Percentiles rank a stretch among this genome's conserved stretches.
These are phyloP conservation scores for Darevskia mixta DNA, from an alignment of 2,797 vertebrate genomes.

Conservation along the genomic window DNA sequence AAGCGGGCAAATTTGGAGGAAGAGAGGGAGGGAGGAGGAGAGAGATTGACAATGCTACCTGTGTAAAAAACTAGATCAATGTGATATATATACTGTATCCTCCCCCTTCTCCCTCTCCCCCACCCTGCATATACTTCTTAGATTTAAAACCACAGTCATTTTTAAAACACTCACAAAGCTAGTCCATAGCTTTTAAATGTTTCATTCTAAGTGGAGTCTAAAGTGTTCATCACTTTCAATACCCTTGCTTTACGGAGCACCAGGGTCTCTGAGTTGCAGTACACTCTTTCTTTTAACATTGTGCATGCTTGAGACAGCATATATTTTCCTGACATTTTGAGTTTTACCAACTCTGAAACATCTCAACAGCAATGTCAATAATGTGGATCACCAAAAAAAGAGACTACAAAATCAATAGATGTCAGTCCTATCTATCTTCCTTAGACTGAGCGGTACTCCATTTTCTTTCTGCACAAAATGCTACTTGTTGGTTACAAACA, in stretches of 20 bases:
- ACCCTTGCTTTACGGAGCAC: not conserved
- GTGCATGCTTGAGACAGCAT: not conserved
- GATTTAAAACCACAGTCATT: not conserved
- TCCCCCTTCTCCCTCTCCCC: not conserved
- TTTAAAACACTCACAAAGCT: conserved; percentile 11
- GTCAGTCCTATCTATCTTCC: conserved; percentile 31
- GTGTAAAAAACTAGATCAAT: not conserved
- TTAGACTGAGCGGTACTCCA: not conserved
- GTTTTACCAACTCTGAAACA: conserved; percentile 34
- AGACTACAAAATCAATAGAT: conserved; percentile 40
- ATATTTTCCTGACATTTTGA: conserved; percentile 14
- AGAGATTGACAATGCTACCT: not conserved
- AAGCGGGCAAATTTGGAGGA: not conserved
- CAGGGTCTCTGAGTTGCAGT: not conserved
- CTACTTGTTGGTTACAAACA: not conserved
- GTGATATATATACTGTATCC: not conserved
- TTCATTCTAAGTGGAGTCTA: conserved; percentile 22
- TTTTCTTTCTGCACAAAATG: not conserved
- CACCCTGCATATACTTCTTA: not conserved
- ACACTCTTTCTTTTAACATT: not conserved
- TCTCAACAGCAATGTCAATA: conserved; percentile 45
- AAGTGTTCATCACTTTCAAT: conserved; percentile 22
- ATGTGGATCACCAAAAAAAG: conserved; percentile 22
- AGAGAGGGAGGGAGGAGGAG: not conserved
- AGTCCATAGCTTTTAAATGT: conserved; percentile 34